phyloP scores from a whole-genome alignment of 1,140 invertebrate genomes.

The Adoxophyes honmai region DNA sequence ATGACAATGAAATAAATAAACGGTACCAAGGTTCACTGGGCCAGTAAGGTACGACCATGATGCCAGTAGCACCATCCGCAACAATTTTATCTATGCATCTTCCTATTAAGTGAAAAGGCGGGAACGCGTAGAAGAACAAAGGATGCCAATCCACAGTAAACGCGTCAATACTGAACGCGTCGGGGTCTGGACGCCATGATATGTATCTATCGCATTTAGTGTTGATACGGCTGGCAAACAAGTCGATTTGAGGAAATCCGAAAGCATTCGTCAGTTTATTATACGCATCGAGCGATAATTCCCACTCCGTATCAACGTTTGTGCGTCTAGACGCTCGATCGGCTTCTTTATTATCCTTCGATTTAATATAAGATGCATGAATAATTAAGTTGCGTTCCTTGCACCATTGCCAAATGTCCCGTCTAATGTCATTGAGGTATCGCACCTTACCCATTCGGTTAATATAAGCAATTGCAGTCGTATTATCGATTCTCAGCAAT shows the following conservation, averaged over 20 bases:
- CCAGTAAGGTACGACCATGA: neutral
- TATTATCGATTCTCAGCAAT: constrained; percentile 34
- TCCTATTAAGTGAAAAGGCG: neutral
- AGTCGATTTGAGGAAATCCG: constrained; percentile 5
- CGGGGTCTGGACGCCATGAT: neutral
- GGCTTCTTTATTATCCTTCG: constrained; percentile 34
- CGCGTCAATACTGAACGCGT: neutral
- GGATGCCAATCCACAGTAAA: neutral
- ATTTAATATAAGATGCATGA: constrained; percentile 27
- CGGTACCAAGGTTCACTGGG: neutral
- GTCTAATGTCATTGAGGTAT: constrained; percentile 27
- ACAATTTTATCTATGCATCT: neutral
- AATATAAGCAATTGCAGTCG: constrained; percentile 34
- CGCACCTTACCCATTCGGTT: constrained; percentile 24
- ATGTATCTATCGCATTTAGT: too few relatives aligned
- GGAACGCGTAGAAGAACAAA: neutral
- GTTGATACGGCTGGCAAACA: neutral
- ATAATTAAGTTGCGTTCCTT: constrained; percentile 31
- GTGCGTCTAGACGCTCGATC: constrained; percentile 32
- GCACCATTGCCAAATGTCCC: constrained; percentile 42
- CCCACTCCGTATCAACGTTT: constrained; percentile 32
- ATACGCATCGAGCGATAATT: constrained; percentile 11
- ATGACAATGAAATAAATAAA: neutral
- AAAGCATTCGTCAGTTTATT: constrained; percentile 8
- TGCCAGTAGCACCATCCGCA: neutral